Base-by-base conservation (phyloP, 1,140 invertebrate species). In the Brachionus plicatilis region DNA sequence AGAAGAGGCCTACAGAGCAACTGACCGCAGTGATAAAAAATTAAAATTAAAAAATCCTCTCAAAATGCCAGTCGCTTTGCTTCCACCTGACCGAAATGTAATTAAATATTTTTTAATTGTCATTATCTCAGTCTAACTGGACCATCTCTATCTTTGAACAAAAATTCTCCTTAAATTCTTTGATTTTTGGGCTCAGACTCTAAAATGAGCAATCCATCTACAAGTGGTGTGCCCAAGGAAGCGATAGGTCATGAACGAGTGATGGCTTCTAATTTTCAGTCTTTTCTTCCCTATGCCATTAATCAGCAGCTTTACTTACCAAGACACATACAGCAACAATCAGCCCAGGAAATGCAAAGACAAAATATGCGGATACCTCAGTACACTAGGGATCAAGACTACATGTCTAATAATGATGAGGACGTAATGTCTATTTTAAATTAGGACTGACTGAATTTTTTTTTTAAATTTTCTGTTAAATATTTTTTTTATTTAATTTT, bases 31-130 rank as follows among this genome's bases (percentile, higher is more conserved):
- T 37, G 43, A 76, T 41, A 75, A 45, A 14, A 41, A 43, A 76
- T 37, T 76, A 3, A 76, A 76, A 76, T 76, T 76, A 9, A 76
- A 76, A 47, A 76, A 76, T 76, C 45, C 72, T 29, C 20, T 76
- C 14, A 76, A 76, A 17, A 37, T 76, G 20, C 72, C 72, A 76
- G 17, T 29, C 17, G 72, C 72, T 76, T 76, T 76, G 47, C 47
- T 53, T 14, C 43, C 72, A 27, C 72, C 72, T 27, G 45, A 53
- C 33, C 41, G 72, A 29, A 12, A 12, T 76, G 72, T 76, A 76
- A 76, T 45, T 76, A 20, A 5, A 6, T 37, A 37, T 50, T 76
- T 24, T 50, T 76, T 76, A 50, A 50, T 76, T 76, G 24, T 45
- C 33, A 29, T 50, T 76, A 50, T 76, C 20, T 27, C 41, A 50